Conservation (phyloP, 2,797 vertebrate genomes). For the Discoglossus pictus region DNA sequence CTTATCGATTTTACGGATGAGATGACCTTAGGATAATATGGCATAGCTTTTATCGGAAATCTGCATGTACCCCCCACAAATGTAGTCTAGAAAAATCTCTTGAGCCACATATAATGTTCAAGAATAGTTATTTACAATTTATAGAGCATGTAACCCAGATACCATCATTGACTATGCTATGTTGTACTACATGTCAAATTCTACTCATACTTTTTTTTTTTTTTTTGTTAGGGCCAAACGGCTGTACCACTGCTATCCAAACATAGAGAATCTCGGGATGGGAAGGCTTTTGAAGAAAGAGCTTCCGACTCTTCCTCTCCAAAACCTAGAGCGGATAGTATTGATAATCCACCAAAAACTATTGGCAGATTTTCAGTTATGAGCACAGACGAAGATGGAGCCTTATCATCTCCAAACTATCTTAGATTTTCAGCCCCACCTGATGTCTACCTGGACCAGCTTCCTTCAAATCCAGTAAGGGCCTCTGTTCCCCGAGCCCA, state of each 20-base stretch:
- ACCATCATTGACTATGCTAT: too few species aligned
- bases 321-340: slow-evolving; percentile 65
- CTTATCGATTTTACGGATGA: too few species aligned
- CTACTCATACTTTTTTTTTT: slow-evolving; percentile 12
- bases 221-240: slow-evolving; percentile 9
- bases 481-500: slow-evolving; percentile 72
- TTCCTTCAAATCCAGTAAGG: slow-evolving; percentile 75
- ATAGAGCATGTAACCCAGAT: too few species aligned
- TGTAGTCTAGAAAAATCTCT: too few species aligned
- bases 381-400: slow-evolving; percentile 83
- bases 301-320: slow-evolving; percentile 69
- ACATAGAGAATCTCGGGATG: neutral
- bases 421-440: slow-evolving; percentile 87
- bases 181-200: too few species aligned
- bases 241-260: neutral
- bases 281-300: slow-evolving; percentile 58
- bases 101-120: too few species aligned
- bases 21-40: too few species aligned
- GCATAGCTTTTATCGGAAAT: too few species aligned
- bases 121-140: too few species aligned
- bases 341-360: slow-evolving; percentile 73
- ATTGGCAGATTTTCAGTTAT: slow-evolving; percentile 93
- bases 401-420: slow-evolving; percentile 78
- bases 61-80: too few species aligned
- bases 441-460: slow-evolving; percentile 88